phyloP scores from a whole-genome alignment of 2,113 vertebrate species.

The Pygathrix nemaeus region DNA sequence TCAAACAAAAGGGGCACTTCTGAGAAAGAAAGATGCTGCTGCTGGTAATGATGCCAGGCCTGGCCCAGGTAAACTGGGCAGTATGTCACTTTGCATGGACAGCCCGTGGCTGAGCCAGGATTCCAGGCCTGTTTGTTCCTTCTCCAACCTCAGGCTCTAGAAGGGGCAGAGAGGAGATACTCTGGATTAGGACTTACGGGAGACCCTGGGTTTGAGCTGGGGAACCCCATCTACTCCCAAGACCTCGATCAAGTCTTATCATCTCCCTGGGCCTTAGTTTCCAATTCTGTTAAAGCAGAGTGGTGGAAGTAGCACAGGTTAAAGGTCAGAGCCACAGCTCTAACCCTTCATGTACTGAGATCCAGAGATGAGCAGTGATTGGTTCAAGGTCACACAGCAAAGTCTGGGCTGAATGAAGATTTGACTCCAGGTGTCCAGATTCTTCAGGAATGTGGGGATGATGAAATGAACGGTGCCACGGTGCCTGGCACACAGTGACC shows the following conservation, averaged over 20 bases:
- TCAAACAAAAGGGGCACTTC: background rate
- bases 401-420: background rate
- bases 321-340: background rate
- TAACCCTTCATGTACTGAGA: background rate
- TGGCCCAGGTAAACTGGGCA: background rate
- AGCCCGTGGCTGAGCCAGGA: background rate
- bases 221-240: background rate
- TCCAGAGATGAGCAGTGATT: background rate
- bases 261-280: background rate
- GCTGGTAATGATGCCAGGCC: fast-evolving
- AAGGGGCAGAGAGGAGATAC: background rate
- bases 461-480: background rate
- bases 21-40: background rate
- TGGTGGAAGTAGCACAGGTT: background rate
- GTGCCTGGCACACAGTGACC: background rate
- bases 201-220: background rate
- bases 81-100: background rate
- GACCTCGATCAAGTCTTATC: background rate
- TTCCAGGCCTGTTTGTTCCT: background rate
- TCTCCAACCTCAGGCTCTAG: background rate
- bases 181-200: background rate
- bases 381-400: background rate
- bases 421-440: background rate
- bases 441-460: background rate
- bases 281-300: background rate